Conservation (phyloP, 1,140 invertebrate genomes). For the Drosophila micromelanica region DNA sequence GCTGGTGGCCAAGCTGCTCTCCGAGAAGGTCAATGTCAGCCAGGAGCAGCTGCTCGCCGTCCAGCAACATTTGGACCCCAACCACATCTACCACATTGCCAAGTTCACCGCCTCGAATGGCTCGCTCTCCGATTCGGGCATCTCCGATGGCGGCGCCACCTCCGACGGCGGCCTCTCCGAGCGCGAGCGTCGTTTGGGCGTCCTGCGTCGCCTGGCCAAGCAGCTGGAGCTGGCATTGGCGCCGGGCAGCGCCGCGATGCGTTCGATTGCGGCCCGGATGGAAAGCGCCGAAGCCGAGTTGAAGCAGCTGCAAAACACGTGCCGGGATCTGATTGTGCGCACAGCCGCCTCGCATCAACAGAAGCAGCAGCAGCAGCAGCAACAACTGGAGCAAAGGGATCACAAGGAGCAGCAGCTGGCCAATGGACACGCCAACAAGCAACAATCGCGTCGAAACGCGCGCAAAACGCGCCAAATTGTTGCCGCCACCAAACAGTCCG, state of each 20-base stretch:
- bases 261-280: conserved; percentile 88
- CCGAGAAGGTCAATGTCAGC: conserved; percentile 86
- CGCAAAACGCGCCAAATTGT: conserved; percentile 42
- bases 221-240: conserved; percentile 88
- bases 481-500: neutral
- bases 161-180: conserved; percentile 90
- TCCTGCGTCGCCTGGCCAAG: conserved; percentile 88
- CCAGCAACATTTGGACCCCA: conserved; percentile 78
- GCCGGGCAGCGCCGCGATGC: conserved; percentile 88
- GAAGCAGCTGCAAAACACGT: conserved; percentile 90
- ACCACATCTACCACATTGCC: conserved; percentile 79
- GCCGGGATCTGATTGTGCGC: conserved; percentile 89
- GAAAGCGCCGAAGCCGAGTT: conserved; percentile 92
- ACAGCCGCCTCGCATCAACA: conserved; percentile 86
- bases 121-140: conserved; percentile 90
- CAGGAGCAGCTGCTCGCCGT: conserved; percentile 83
- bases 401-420: conserved; percentile 26
- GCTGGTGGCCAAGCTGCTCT: conserved; percentile 88
- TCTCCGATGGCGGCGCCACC: conserved; percentile 88
- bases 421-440: conserved; percentile 38
- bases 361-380: conserved; percentile 58
- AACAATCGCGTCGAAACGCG: conserved; percentile 43
- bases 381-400: conserved; percentile 8
- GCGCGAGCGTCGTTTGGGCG: conserved; percentile 89
- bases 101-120: conserved; percentile 85